Evolutionary conservation across 2,113 vertebrate species (phyloP).

Genomic region (Vulpes vulpes): DNA sequence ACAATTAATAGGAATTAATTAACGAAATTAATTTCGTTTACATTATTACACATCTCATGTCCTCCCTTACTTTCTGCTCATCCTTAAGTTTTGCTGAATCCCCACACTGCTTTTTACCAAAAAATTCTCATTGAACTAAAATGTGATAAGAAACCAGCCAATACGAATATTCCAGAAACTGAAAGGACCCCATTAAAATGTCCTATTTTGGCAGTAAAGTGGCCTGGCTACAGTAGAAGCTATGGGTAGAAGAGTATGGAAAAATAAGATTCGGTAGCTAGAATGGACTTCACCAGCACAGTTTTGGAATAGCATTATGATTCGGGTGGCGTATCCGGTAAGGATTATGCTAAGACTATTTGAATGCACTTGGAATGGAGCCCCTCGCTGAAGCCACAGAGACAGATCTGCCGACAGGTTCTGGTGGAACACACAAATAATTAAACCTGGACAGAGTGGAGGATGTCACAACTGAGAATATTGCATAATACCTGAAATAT

Average conservation of each 20-base stretch:
- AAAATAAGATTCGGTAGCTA: background rate
- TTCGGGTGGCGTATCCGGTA: background rate
- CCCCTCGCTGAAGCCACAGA: background rate
- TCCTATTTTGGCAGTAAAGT: background rate
- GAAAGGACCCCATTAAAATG: background rate
- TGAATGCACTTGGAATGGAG: background rate
- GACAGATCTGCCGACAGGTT: background rate
- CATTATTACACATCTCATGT: background rate
- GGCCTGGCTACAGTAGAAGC: background rate
- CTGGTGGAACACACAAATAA: background rate
- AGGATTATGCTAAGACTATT: background rate
- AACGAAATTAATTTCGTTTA: background rate
- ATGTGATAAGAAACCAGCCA: background rate
- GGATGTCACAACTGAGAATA: background rate
- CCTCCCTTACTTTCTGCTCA: background rate
- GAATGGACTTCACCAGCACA: background rate
- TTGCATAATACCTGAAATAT: background rate
- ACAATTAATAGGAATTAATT: no score
- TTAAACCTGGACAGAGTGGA: background rate
- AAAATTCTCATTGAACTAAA: constrained; percentile 13
- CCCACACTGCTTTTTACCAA: background rate
- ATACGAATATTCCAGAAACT: background rate
- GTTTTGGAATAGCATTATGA: background rate
- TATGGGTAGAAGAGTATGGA: background rate
- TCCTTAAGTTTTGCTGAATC: background rate